These are phyloP conservation scores for Vanacampus margaritifer DNA, from an alignment of 2,113 vertebrate species.

Conservation along the genomic window DNA sequence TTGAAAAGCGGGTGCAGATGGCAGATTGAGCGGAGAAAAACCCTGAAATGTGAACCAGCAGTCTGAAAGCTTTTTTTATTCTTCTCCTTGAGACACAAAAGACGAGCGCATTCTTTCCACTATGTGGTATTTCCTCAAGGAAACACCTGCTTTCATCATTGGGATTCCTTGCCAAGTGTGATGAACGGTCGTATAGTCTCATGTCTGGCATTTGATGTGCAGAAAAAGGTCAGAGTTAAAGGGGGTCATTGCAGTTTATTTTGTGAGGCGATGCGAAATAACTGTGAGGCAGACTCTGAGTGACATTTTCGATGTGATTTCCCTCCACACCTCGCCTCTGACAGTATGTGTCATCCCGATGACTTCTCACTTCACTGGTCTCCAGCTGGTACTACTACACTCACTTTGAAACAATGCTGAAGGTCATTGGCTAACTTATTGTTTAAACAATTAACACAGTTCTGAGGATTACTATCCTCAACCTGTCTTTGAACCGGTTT, in stretches of 20 bases:
- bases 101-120: slow-evolving; percentile 55
- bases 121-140: slow-evolving; percentile 69
- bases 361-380: slow-evolving; percentile 6
- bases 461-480: background rate
- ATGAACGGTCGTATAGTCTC: background rate
- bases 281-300: background rate
- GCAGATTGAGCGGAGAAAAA: slow-evolving; percentile 51
- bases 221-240: slow-evolving; percentile 8
- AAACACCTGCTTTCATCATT: slow-evolving; percentile 67
- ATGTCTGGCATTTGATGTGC: background rate
- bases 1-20: slow-evolving; percentile 53
- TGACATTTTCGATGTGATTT: slow-evolving; percentile 8
- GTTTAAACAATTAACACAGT: background rate
- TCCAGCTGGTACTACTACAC: background rate
- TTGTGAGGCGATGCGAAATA: slow-evolving; percentile 10
- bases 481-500: no score
- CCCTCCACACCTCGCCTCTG: background rate
- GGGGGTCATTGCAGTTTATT: background rate
- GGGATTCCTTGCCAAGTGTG: slow-evolving; percentile 23
- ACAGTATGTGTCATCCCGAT: slow-evolving; percentile 7
- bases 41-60: slow-evolving; percentile 62
- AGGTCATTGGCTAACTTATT: background rate
- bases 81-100: slow-evolving; percentile 29
- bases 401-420: slow-evolving; percentile 2
- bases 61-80: slow-evolving; percentile 29